A percentile compares a stretch with the other conserved stretches of the same genome.
Evolutionary conservation across 1,140 invertebrate species (phyloP).

Genomic region (Papilio xuthus): DNA sequence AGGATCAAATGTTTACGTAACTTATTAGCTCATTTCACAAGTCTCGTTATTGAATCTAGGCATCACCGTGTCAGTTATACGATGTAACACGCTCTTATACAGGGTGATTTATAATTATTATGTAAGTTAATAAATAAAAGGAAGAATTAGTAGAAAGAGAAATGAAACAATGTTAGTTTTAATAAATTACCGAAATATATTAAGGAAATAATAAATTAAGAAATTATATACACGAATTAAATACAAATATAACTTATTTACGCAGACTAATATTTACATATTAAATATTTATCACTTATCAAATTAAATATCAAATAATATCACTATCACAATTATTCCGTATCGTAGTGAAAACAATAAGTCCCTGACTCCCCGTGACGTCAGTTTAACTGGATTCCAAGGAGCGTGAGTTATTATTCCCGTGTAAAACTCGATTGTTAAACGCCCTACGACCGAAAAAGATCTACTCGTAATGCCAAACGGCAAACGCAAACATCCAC

Average conservation of each 20-base stretch:
- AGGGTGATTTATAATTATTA: background rate
- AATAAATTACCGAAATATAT: conserved; percentile 68
- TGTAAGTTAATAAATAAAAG: background rate
- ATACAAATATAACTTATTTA: conserved; percentile 37
- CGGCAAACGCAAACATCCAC: conserved; percentile 57
- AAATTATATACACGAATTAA: conserved; percentile 64
- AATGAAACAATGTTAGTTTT: conserved; percentile 59
- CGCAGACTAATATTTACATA: conserved; percentile 45
- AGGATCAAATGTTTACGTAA: background rate
- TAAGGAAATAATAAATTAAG: conserved; percentile 62
- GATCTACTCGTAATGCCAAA: conserved; percentile 50
- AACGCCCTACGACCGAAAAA: conserved; percentile 54
- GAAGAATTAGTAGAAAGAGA: conserved; percentile 37
- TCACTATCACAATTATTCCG: conserved; percentile 55
- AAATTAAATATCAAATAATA: too few species aligned
- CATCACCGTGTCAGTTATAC: background rate
- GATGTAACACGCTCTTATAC: background rate
- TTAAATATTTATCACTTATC: conserved; percentile 47
- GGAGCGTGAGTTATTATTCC: conserved; percentile 76
- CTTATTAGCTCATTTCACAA: background rate
- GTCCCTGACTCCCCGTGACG: conserved; percentile 62
- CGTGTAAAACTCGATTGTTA: conserved; percentile 50
- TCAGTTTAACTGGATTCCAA: conserved; percentile 42
- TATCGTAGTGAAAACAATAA: conserved; percentile 68
- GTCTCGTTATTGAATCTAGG: conserved; percentile 16